Conservation (phyloP, 2,113 vertebrate genomes). For the Bettongia penicillata region DNA sequence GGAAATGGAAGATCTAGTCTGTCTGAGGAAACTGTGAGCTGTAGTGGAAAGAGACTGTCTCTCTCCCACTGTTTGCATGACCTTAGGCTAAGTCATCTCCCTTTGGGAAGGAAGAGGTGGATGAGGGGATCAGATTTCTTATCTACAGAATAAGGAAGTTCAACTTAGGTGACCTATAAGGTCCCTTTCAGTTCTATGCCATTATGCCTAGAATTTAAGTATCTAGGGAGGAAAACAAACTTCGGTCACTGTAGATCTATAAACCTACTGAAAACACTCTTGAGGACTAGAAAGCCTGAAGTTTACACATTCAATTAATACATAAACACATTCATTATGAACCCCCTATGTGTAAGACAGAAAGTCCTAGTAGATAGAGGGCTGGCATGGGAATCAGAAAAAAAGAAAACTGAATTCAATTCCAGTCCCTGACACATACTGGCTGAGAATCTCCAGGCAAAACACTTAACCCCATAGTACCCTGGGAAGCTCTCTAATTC, state of each 20-base stretch:
- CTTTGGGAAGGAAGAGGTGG: background rate
- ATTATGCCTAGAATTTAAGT: background rate
- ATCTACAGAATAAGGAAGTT: background rate
- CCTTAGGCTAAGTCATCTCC: background rate
- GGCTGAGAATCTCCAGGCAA: background rate
- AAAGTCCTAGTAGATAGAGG: background rate
- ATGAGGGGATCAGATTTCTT: background rate
- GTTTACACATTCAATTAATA: background rate
- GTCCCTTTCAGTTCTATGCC: background rate
- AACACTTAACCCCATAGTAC: background rate
- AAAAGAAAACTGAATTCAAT: background rate
- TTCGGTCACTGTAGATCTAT: background rate
- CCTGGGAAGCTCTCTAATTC: background rate
- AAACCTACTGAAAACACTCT: background rate
- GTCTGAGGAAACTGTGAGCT: background rate
- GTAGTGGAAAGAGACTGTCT: background rate
- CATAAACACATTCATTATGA: background rate
- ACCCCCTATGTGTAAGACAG: background rate
- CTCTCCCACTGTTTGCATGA: background rate
- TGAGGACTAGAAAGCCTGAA: background rate
- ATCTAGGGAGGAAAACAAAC: background rate
- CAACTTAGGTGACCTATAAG: background rate
- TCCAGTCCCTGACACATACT: no score
- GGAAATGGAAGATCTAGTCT: background rate
- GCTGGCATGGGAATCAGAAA: background rate